phyloP scores from a whole-genome alignment of 53 echinoderm and acorn worm genomes.

The Holothuria scabra region DNA sequence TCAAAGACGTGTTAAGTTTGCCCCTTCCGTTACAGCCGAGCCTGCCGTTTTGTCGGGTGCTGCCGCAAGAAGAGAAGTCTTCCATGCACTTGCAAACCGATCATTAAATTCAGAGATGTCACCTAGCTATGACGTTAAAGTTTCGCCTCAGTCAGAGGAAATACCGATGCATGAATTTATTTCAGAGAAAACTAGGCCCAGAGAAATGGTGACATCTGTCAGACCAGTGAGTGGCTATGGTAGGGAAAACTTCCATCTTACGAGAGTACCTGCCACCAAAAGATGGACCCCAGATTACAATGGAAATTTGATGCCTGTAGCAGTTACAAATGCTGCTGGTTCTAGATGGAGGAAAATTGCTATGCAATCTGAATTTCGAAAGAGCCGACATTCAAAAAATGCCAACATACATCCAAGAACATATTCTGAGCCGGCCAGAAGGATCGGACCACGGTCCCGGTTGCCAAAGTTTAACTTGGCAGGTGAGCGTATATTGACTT shows the following conservation, averaged over 20 bases:
- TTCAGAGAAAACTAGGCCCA: too few species aligned
- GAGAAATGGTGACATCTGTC: too few species aligned
- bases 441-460: not conserved
- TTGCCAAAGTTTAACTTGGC: slow-evolving; percentile 73
- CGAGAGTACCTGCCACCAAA: not conserved
- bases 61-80: slow-evolving; percentile 27
- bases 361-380: not conserved
- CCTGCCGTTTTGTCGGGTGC: slow-evolving; percentile 11
- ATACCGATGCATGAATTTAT: not conserved
- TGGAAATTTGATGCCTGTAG: slow-evolving; percentile 16
- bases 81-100: slow-evolving; percentile 23
- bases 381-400: not conserved
- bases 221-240: too few species aligned
- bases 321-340: not conserved
- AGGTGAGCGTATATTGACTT: slow-evolving; percentile 63
- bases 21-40: not conserved
- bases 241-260: not conserved
- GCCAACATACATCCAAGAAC: not conserved
- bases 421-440: not conserved
- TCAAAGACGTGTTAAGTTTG: slow-evolving; percentile 32
- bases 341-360: not conserved
- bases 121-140: not conserved
- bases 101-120: not conserved
- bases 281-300: slow-evolving; percentile 33
- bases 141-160: slow-evolving; percentile 19